A percentile compares a stretch with the other conserved stretches of the same genome.
These are phyloP conservation scores for Coracopsis vasa DNA, from an alignment of 2,113 vertebrate genomes.

Conservation along the genomic window DNA sequence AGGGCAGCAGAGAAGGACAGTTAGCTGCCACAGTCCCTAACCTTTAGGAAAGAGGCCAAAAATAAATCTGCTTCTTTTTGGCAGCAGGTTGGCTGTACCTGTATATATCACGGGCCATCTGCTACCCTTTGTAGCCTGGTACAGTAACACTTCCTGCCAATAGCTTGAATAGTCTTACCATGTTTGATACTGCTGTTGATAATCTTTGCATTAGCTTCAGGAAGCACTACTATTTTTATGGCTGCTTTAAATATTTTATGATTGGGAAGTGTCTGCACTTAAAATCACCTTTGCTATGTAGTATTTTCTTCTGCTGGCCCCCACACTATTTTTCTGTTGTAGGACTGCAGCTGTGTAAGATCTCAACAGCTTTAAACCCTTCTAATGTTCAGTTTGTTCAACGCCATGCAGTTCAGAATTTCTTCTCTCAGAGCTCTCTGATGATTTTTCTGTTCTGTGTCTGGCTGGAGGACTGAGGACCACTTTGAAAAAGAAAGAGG, in stretches of 20 bases:
- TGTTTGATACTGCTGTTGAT: neutral
- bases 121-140: neutral
- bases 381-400: neutral
- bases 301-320: neutral
- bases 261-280: neutral
- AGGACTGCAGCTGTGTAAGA: neutral
- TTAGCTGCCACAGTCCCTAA: neutral
- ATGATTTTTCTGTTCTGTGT: rapidly evolving
- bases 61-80: neutral
- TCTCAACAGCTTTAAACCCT: neutral
- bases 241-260: neutral
- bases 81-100: neutral
- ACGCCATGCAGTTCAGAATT: neutral
- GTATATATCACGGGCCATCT: neutral
- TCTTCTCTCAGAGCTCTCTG: neutral
- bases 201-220: neutral
- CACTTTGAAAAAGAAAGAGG: neutral
- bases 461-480: neutral
- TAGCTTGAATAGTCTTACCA: neutral
- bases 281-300: neutral
- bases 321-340: neutral
- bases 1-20: neutral
- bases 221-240: neutral
- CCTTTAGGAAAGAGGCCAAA: neutral
- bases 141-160: neutral